These are phyloP conservation scores for Montipora capricornis DNA, from an alignment of 64 coral and sea anemone genomes.

Conservation along the genomic window DNA sequence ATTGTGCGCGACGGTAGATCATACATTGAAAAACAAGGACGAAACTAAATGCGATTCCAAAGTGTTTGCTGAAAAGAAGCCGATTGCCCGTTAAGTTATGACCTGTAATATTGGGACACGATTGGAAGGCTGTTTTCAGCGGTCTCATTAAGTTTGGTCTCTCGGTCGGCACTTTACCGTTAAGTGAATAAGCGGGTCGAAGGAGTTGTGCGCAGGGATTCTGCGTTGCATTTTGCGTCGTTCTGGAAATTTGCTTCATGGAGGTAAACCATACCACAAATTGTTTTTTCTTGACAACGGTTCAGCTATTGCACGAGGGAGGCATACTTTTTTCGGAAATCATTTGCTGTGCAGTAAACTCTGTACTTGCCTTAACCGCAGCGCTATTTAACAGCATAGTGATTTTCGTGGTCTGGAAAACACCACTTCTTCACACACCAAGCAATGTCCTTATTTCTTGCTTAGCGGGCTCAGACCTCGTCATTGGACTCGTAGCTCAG, in stretches of 20 bases:
- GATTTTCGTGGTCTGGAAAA: conserved; percentile 20
- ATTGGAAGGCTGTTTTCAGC: too few species aligned
- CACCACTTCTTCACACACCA: conserved; percentile 30
- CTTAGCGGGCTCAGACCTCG: conserved; percentile 46
- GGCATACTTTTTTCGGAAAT: conserved; percentile 18
- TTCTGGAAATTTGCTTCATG: neutral
- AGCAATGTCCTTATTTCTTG: conserved; percentile 50
- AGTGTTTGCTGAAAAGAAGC: neutral
- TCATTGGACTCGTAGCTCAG: conserved; percentile 53
- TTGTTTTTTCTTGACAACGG: conserved; percentile 44
- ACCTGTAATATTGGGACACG: neutral
- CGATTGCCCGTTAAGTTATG: neutral
- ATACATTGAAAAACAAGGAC: neutral
- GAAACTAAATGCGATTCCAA: neutral
- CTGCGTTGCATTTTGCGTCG: too few species aligned
- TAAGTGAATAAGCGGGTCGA: too few species aligned
- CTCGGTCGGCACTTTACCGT: too few species aligned
- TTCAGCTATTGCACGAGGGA: conserved; percentile 2
- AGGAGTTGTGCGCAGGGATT: too few species aligned
- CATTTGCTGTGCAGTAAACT: conserved; percentile 43
- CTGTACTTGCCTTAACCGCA: conserved; percentile 13
- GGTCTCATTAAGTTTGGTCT: too few species aligned
- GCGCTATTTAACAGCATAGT: conserved; percentile 22
- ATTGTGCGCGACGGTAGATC: neutral
- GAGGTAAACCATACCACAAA: conserved; percentile 11